Base-by-base conservation (phyloP, 2,113 vertebrate genomes). In the Zapornia atra region DNA sequence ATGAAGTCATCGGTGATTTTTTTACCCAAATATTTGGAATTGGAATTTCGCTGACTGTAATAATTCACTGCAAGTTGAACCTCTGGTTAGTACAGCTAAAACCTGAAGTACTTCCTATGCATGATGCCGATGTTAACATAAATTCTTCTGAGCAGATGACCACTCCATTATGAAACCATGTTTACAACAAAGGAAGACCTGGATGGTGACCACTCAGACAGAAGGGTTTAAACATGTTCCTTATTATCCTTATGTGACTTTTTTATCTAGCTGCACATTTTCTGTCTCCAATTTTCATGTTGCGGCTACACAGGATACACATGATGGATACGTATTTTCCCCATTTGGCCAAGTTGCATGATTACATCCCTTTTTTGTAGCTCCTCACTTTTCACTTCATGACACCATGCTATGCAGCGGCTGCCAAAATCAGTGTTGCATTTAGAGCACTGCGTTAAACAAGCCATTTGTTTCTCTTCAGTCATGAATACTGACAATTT, bases 401-500 rank as follows among this genome's bases (percentile, higher is more conserved):
- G 90, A 90, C 44, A 86, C 84, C 70, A 79, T 59, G 69, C 65
- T 95, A 82, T 82, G 83, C 66, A 93, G 78, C 3, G n/a, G n/a
- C 83, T 95, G 95, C 89, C 84, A 82, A 95, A 92, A 95, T 94
- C 94, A 93, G 64, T 59, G 65, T 92, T 90, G 77, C 88, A 36
- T 89, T 93, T 89, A 90, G 22, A 92, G 48, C 79, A 71, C 87
- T 86, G 82, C 54, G 34, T 94, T 97, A 95, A 95, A 96, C 85
- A 96, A 91, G 86, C 82, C 80, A 88, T 94, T 94, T 94, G 61
- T 93, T 94, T 96, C 90, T 87, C 75, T 96, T 92, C 91, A 89
- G 65, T 93, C 88, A 85, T 83, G 82, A 91, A 91, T 91, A 86
- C 53, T 86, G 84, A 95, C 87, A 94, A 82, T 95, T 92, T 89